Percentiles rank a stretch among this genome's conserved stretches.
Conservation (phyloP, 2,888 invertebrate species). For the Hydrotaea diabolus region DNA sequence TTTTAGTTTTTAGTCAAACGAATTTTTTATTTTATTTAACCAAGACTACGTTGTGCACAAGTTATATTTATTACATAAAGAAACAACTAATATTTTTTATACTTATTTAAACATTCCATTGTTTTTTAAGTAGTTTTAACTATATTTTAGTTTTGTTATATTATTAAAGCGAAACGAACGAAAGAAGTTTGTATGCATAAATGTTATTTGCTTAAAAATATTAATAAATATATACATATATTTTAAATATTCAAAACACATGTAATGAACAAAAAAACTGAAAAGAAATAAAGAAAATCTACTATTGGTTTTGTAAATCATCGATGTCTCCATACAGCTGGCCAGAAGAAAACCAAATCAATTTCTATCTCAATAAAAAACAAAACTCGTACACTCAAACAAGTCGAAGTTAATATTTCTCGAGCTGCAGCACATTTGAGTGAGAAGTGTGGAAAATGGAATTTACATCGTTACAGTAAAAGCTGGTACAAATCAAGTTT, state of each 20-base stretch:
- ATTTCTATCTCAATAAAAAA: conserved; percentile 51
- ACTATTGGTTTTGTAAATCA: conserved; percentile 15
- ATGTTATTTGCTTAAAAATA: conserved; percentile 57
- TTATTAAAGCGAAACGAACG: conserved; percentile 24
- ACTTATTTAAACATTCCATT: conserved; percentile 56
- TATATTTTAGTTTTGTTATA: conserved; percentile 47
- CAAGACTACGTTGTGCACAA: conserved; percentile 52
- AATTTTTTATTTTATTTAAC: conserved; percentile 10
- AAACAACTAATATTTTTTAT: conserved; percentile 25
- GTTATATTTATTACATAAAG: conserved; percentile 28
- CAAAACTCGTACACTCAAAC: too few species aligned
- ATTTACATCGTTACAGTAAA: too few species aligned
- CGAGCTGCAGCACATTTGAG: too few species aligned
- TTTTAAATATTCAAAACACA: conserved; percentile 6
- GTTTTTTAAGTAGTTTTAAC: conserved; percentile 39
- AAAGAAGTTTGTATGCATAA: conserved; percentile 18
- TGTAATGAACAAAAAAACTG: conserved; percentile 32
- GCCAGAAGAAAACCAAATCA: neutral
- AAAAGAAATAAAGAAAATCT: conserved; percentile 18
- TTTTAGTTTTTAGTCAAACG: neutral
- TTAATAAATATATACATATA: neutral
- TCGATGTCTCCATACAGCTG: neutral
- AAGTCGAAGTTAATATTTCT: too few species aligned
- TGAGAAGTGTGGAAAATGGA: too few species aligned
- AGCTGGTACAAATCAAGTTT: too few species aligned